These are phyloP conservation scores for Drosophila lini DNA, from an alignment of 1,140 invertebrate species.

Conservation along the genomic window DNA sequence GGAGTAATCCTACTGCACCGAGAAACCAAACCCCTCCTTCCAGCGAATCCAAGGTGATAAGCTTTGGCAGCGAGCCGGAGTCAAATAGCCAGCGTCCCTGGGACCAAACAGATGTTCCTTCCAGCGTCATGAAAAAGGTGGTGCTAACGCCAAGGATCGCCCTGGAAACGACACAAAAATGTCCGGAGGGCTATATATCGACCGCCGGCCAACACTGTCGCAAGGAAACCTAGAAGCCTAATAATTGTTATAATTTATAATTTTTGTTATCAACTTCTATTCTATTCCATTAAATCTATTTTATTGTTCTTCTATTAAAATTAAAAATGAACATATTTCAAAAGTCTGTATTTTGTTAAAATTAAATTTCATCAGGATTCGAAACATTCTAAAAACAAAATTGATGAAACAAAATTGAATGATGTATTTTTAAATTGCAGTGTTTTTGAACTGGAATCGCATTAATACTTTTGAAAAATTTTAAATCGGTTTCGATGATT, in stretches of 20 bases:
- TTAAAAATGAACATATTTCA: neutral
- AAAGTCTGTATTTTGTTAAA: neutral
- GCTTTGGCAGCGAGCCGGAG: conserved; percentile 4
- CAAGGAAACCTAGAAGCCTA: conserved; percentile 26
- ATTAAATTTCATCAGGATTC: neutral
- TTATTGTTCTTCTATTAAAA: neutral
- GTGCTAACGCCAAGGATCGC: conserved; percentile 48
- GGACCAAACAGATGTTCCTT: neutral
- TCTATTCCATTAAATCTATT: no score
- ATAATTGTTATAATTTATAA: neutral
- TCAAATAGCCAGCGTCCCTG: neutral
- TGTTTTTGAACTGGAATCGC: no score
- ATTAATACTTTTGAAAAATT: neutral
- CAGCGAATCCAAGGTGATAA: conserved; percentile 20
- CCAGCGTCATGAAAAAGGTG: neutral
- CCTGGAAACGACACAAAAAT: conserved; percentile 42
- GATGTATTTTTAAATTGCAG: neutral
- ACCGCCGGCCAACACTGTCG: conserved; percentile 38
- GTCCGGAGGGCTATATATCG: conserved; percentile 36
- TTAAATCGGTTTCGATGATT: neutral
- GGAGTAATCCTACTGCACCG: neutral
- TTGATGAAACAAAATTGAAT: no score
- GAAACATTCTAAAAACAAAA: no score
- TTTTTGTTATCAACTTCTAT: neutral
- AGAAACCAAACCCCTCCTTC: neutral